Evolutionary conservation across 2,888 invertebrate genomes (phyloP), one percentile per base, ranked within the genome.

Genomic region (Diloba caeruleocephala): DNA sequence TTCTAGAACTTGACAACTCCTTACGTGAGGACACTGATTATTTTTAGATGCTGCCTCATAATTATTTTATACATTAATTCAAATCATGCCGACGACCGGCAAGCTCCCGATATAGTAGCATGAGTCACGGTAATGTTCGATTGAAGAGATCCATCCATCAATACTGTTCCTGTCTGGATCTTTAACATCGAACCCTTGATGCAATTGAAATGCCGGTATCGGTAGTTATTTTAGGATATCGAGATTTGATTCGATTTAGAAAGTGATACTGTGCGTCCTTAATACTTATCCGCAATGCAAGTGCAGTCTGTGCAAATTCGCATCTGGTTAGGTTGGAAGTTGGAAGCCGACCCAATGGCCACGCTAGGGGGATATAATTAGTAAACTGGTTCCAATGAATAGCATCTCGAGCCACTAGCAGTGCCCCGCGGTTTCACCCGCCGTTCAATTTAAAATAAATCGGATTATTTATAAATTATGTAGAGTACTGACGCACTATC

Each of bases 41-140:
- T 54, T 58, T 41, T 45, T 39, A 54, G 42, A 41, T 8, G 21
- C 19, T 39, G 39, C 48, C 43, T 54, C 65, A 69, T 61, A 26
- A 45, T 45, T 25, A 41, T 25, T 53, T 29, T 12, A 38, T 31
- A 55, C 28, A 60, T 57, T 28, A 29, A 54, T 56, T 55, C 12
- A 46, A 49, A 29, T 37, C 14, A 52, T 43, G 32, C 26, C 31
- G 13, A 25, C 28, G 25, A 33, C 42, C 12, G 21, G 21, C 17
- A 12, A 21, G 26, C 36, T 29, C 45, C 52, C 21, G 25, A 59
- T 68, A 68, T 55, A 51, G 58, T 36, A 38, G 23, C 23, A 36
- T 71, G 70, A 71, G 31, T 62, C 62, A 65, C 13, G 12, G 9
- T 21, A 29, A 25, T 19, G 15, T 37, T 43, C 32, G 9, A 28